These are phyloP conservation scores for Morone chrysops DNA, from an alignment of 2,113 vertebrate species.

Conservation along the genomic window DNA sequence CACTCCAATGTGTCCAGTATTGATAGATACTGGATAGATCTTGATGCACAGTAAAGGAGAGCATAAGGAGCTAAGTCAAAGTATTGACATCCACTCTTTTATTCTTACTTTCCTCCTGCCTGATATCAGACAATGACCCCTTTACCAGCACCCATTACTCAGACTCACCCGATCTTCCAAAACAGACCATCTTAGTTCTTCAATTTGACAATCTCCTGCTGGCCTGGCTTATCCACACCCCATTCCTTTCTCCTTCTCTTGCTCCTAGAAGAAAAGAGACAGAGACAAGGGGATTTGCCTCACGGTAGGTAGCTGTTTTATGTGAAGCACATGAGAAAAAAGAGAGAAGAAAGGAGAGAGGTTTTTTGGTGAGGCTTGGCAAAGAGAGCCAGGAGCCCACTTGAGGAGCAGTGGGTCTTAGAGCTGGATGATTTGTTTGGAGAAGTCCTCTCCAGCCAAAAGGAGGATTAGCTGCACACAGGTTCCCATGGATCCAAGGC, in stretches of 20 bases:
- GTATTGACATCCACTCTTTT: slow-evolving; percentile 36
- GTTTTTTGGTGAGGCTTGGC: slow-evolving; percentile 70
- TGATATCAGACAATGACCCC: slow-evolving; percentile 70
- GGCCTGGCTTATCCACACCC: slow-evolving; percentile 79
- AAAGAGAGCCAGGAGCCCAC: slow-evolving; percentile 77
- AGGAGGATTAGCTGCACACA: slow-evolving; percentile 76
- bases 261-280: slow-evolving; percentile 77
- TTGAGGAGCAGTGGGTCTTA: slow-evolving; percentile 77
- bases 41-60: slow-evolving; percentile 19
- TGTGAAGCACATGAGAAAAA: slow-evolving; percentile 78
- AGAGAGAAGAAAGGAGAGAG: slow-evolving; percentile 60
- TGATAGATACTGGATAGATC: background rate
- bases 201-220: slow-evolving; percentile 81
- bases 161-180: slow-evolving; percentile 49
- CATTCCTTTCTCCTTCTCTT: slow-evolving; percentile 79
- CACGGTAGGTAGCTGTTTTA: slow-evolving; percentile 81
- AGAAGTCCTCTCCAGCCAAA: slow-evolving; percentile 78
- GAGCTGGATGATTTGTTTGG: slow-evolving; percentile 82
- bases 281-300: slow-evolving; percentile 81
- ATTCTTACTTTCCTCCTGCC: slow-evolving; percentile 43
- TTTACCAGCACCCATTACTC: slow-evolving; percentile 70
- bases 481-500: slow-evolving; percentile 80
- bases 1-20: background rate
- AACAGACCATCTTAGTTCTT: slow-evolving; percentile 79
- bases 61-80: slow-evolving; percentile 52